Evolutionary conservation across 1,140 invertebrate genomes (phyloP).

Genomic region (Drosophila novamexicana): DNA sequence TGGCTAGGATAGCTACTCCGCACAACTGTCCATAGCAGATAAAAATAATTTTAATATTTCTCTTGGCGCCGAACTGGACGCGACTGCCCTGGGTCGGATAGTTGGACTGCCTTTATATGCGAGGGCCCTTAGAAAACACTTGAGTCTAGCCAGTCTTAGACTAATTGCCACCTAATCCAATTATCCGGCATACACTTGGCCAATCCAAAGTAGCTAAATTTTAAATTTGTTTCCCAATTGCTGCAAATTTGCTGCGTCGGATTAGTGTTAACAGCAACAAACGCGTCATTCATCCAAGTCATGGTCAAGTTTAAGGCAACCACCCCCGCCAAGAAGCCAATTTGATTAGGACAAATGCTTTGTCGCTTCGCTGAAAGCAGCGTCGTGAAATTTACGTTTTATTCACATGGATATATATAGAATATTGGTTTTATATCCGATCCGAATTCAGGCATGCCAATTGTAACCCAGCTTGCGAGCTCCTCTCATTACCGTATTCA

Average conservation of each 20-base stretch:
- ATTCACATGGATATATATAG: constrained; percentile 34
- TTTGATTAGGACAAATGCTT: constrained; percentile 75
- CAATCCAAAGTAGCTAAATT: constrained; percentile 63
- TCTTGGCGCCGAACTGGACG: constrained; percentile 57
- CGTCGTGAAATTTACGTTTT: constrained; percentile 58
- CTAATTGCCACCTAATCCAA: constrained; percentile 79
- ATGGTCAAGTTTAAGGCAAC: constrained; percentile 76
- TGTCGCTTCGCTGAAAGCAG: constrained; percentile 18
- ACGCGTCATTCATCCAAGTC: constrained; percentile 42
- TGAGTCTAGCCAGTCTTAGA: constrained; percentile 62
- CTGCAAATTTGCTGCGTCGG: constrained; percentile 59
- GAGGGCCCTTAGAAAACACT: constrained; percentile 35
- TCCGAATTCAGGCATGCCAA: constrained; percentile 57
- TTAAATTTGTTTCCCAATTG: constrained; percentile 62
- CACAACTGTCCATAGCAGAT: constrained; percentile 61
- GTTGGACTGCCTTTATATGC: constrained; percentile 55
- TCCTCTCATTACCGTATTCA: constrained; percentile 59
- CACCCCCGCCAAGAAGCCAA: constrained; percentile 33
- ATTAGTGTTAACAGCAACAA: constrained; percentile 48
- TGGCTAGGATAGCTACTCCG: constrained; percentile 23
- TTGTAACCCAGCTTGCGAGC: constrained; percentile 64
- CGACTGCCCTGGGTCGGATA: constrained; percentile 48
- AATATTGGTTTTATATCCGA: neutral
- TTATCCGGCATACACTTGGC: constrained; percentile 58
- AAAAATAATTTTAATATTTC: constrained; percentile 22